These are phyloP conservation scores for Madoqua kirkii DNA, from an alignment of 2,113 vertebrate species.

Conservation along the genomic window DNA sequence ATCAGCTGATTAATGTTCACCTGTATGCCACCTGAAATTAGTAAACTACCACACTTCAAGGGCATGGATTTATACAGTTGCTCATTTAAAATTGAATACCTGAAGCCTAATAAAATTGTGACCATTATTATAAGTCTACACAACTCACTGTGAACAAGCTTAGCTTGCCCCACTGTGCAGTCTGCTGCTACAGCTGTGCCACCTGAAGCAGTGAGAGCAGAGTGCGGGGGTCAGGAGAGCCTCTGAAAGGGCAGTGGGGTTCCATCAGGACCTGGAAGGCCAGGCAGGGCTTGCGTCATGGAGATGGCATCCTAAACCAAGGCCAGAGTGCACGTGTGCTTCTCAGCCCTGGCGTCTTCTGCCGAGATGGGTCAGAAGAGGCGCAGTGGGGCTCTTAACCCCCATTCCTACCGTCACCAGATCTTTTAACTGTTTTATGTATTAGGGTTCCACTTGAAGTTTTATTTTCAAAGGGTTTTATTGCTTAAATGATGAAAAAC, in stretches of 20 bases:
- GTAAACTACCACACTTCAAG: neutral
- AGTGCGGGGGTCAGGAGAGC: neutral
- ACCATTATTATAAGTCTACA: neutral
- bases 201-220: neutral
- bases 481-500: neutral
- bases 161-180: neutral
- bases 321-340: rapidly evolving
- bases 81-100: neutral
- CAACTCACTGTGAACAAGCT: neutral
- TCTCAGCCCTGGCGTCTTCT: neutral
- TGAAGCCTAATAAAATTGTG: neutral
- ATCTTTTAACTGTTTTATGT: neutral
- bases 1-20: neutral
- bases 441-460: neutral
- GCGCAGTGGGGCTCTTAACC: neutral
- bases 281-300: neutral
- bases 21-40: neutral
- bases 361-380: neutral
- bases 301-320: neutral
- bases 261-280: neutral
- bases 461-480: constrained; percentile 14
- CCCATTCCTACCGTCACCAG: neutral
- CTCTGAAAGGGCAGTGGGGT: neutral
- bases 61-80: neutral
- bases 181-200: neutral